Conservation (phyloP, 2,797 vertebrate species). For the Megaceryle alcyon region DNA sequence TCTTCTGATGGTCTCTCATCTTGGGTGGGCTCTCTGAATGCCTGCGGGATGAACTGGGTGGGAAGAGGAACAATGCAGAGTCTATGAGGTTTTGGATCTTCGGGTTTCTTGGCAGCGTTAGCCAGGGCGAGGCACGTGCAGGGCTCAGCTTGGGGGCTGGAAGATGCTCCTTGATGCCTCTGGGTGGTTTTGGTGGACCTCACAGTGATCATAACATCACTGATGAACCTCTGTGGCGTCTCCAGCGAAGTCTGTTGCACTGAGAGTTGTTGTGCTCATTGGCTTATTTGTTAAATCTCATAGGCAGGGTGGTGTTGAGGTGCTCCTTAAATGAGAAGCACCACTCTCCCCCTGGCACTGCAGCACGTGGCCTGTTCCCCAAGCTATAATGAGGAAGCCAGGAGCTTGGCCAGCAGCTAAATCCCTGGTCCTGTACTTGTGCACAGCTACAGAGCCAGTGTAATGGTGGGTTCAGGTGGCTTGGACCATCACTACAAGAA, state of each 20-base stretch:
- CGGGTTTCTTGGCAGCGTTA: too few relatives aligned
- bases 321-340: not conserved
- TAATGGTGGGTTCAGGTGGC: not conserved
- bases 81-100: not conserved
- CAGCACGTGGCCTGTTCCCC: not conserved
- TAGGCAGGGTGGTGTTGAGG: rapidly evolving
- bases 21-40: rapidly evolving
- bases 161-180: not conserved
- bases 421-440: rapidly evolving
- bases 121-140: rapidly evolving
- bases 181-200: not conserved
- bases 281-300: not conserved
- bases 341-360: not conserved
- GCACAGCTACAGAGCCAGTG: not conserved
- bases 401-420: not conserved
- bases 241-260: not conserved
- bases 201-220: rapidly evolving
- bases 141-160: not conserved
- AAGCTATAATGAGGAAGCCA: rapidly evolving
- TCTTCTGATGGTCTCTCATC: not conserved
- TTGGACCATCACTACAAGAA: not conserved
- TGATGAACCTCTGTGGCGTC: rapidly evolving
- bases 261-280: not conserved
- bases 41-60: not conserved
- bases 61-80: not conserved